Conservation (phyloP, 2,888 invertebrate species). For the Caenorhabditis afra region DNA sequence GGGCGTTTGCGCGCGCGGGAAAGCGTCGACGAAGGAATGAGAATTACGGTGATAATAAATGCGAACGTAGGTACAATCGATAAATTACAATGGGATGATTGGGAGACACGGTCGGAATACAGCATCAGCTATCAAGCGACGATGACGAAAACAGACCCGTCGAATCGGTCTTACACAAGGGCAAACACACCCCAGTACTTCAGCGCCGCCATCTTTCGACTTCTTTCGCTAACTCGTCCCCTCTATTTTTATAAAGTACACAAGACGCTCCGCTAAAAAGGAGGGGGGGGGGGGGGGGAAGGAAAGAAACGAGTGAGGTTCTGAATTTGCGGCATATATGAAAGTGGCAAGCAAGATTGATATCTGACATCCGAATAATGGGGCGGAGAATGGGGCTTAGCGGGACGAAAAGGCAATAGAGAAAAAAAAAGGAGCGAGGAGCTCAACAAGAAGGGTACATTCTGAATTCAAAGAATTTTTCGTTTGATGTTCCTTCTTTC, state of each 20-base stretch:
- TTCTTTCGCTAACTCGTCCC: conserved; percentile 27
- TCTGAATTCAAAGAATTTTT: conserved; percentile 35
- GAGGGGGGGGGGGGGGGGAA: neutral
- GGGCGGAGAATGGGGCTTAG: conserved; percentile 14
- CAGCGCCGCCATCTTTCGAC: conserved; percentile 1
- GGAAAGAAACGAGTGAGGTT: conserved; percentile 11
- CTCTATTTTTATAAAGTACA: conserved; percentile 41
- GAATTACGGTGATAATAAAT: conserved; percentile 43
- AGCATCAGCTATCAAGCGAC: conserved; percentile 12
- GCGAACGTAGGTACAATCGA: conserved; percentile 43
- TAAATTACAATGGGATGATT: conserved; percentile 44
- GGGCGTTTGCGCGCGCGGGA: conserved; percentile 15
- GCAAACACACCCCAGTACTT: conserved; percentile 32
- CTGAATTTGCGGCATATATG: conserved; percentile 17
- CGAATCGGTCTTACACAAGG: conserved; percentile 39
- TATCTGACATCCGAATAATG: conserved; percentile 30
- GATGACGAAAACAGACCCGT: conserved; percentile 52
- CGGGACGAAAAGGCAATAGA: neutral
- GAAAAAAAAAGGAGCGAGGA: neutral
- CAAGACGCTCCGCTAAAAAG: conserved; percentile 26
- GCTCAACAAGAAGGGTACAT: conserved; percentile 10
- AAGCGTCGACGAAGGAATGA: conserved; percentile 26
- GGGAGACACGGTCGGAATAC: conserved; percentile 42
- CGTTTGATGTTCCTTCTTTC: conserved; percentile 17
- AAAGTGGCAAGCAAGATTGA: conserved; percentile 21